Percentiles rank a stretch among this genome's conserved stretches.
Conservation (phyloP, 2,113 vertebrate genomes). For the Oryzias woworae region DNA sequence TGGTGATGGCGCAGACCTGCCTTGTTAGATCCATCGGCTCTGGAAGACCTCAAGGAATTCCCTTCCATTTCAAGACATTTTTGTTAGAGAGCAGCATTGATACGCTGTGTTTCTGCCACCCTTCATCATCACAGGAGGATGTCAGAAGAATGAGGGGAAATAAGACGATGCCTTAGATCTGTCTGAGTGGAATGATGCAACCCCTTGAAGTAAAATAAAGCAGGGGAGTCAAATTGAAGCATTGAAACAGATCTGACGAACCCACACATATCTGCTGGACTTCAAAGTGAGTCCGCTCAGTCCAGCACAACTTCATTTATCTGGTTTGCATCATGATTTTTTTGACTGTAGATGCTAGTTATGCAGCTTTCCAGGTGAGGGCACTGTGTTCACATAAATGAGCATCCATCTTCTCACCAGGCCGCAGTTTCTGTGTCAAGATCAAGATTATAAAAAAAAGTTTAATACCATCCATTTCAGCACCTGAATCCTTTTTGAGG, state of each 20-base stretch:
- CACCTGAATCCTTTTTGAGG: too few species aligned
- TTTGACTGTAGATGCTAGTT: neutral
- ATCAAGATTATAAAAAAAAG: too few species aligned
- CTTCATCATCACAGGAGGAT: conserved; percentile 3
- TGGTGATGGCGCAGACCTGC: neutral
- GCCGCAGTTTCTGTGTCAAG: too few species aligned
- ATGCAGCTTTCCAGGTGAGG: conserved; percentile 12
- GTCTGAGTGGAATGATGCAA: conserved; percentile 11
- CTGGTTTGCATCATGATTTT: conserved; percentile 1
- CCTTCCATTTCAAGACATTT: neutral
- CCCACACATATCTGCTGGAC: neutral
- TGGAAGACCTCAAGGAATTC: conserved; percentile 13
- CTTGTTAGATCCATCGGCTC: conserved; percentile 4
- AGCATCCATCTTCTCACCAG: neutral
- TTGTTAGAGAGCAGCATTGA: too few species aligned
- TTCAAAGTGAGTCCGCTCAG: conserved; percentile 1
- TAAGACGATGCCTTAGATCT: neutral
- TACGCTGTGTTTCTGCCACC: neutral
- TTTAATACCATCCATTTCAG: too few species aligned
- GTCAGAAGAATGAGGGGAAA: neutral
- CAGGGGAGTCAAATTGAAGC: neutral
- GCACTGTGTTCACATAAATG: conserved; percentile 13
- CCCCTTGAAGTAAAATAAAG: neutral
- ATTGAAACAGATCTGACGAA: neutral
- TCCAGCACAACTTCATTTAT: neutral